Evolutionary conservation across 2,888 invertebrate species (phyloP).

Genomic region (Carterocephalus palaemon): DNA sequence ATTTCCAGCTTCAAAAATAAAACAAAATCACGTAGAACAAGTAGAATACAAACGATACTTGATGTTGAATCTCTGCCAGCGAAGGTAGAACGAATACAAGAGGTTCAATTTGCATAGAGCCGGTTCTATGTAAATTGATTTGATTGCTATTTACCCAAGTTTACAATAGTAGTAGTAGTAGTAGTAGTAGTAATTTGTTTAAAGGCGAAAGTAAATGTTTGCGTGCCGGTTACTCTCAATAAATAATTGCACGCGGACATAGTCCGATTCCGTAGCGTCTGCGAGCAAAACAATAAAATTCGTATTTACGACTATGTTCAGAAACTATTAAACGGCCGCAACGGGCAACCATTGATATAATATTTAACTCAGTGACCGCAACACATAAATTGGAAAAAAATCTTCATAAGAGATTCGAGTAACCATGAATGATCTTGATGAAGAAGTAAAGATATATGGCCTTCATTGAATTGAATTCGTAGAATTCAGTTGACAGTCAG

Average conservation of each 20-base stretch:
- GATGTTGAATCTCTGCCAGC: neutral
- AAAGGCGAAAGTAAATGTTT: conserved; percentile 62
- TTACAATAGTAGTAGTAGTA: conserved; percentile 14
- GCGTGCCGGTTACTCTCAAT: conserved; percentile 59
- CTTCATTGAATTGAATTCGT: no score
- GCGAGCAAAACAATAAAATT: conserved; percentile 5
- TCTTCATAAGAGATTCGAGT: no score
- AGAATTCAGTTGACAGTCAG: no score
- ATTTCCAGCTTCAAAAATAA: no score
- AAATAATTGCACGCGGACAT: conserved; percentile 58
- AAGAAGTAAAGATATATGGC: no score
- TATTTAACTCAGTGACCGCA: no score
- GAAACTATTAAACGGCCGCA: no score
- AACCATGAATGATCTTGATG: no score
- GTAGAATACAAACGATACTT: neutral
- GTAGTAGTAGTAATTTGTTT: conserved; percentile 24
- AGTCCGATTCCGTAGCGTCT: conserved; percentile 13
- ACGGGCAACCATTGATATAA: no score
- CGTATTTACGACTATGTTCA: no score
- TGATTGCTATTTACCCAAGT: conserved; percentile 9
- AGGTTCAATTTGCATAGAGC: conserved; percentile 3
- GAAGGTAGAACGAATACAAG: neutral
- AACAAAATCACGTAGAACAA: no score
- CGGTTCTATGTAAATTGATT: conserved; percentile 8
- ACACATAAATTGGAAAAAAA: no score